A percentile compares a stretch with the other conserved stretches of the same genome.
Evolutionary conservation across 92 coral and sea anemone species (phyloP).

Genomic region (Epizoanthus fatuus): DNA sequence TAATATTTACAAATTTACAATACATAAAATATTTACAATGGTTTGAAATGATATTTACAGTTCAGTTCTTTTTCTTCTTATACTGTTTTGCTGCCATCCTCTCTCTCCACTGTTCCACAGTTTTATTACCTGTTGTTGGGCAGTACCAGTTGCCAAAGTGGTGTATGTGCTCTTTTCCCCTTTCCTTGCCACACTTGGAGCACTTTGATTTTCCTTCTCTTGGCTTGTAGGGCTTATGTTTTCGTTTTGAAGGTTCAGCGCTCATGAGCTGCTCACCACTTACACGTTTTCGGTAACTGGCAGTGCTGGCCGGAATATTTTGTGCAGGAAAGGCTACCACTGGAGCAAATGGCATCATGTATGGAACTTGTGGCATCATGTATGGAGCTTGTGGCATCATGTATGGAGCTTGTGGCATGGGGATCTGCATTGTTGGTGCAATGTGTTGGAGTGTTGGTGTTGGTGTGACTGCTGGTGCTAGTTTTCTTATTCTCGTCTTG

Average conservation of each 20-base stretch:
- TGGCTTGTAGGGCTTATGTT: not conserved
- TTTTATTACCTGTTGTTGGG: not conserved
- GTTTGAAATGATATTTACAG: too few species aligned
- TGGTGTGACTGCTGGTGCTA: not conserved
- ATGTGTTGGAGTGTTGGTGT: too few species aligned
- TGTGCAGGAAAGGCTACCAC: not conserved
- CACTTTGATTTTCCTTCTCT: slow-evolving; percentile 16
- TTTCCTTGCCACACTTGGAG: slow-evolving; percentile 25
- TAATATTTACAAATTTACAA: too few species aligned
- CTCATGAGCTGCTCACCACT: not conserved
- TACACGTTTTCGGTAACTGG: not conserved
- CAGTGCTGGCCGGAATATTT: not conserved
- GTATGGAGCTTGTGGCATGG: not conserved
- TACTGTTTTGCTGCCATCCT: slow-evolving; percentile 20
- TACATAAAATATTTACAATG: too few species aligned
- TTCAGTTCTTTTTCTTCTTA: not conserved
- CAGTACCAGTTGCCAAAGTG: slow-evolving; percentile 51
- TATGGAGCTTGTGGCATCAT: too few species aligned
- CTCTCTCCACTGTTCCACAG: slow-evolving; percentile 32
- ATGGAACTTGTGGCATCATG: not conserved
- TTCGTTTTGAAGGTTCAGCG: not conserved
- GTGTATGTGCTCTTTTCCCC: slow-evolving; percentile 26
- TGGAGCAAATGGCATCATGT: not conserved
- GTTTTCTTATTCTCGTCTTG: not conserved
- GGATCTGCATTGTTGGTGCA: not conserved